phyloP scores from a whole-genome alignment of 2,888 invertebrate genomes.

The Eupeodes luniger region DNA sequence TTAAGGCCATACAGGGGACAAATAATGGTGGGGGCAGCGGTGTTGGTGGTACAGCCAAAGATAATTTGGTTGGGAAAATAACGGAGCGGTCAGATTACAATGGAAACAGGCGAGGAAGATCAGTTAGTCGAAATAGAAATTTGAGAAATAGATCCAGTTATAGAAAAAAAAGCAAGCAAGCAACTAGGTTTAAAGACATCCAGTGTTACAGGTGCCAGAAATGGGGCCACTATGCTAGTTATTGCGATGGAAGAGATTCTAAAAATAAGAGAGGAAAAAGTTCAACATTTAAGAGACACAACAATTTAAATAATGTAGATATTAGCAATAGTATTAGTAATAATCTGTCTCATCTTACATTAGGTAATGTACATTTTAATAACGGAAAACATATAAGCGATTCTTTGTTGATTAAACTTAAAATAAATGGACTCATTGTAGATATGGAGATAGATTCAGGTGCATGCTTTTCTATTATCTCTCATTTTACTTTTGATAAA shows the following conservation, averaged over 20 bases:
- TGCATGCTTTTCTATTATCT: too few species aligned
- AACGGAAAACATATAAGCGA: not conserved
- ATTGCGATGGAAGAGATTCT: conserved; percentile 25
- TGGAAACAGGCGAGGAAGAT: conserved; percentile 10
- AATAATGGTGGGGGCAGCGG: too few species aligned
- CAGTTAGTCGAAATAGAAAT: conserved; percentile 10
- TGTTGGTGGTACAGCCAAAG: too few species aligned
- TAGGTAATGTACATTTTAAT: conserved; percentile 30
- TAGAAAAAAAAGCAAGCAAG: conserved; percentile 16
- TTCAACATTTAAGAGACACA: conserved; percentile 4
- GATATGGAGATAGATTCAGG: too few species aligned
- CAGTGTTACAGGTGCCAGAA: conserved; percentile 23
- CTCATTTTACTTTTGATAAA: too few species aligned
- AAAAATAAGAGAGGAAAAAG: conserved; percentile 1
- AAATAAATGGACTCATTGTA: too few species aligned
- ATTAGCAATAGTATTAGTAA: conserved; percentile 27
- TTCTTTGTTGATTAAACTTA: too few species aligned
- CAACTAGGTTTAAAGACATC: not conserved
- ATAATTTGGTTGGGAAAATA: not conserved
- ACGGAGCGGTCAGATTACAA: not conserved
- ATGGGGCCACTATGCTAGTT: conserved; percentile 26
- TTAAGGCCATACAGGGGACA: too few species aligned
- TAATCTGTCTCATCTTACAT: conserved; percentile 35
- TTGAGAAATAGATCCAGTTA: not conserved
- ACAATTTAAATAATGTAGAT: conserved; percentile 36